Conservation (phyloP, 2,797 vertebrate genomes). For the Sebastes cheni region DNA sequence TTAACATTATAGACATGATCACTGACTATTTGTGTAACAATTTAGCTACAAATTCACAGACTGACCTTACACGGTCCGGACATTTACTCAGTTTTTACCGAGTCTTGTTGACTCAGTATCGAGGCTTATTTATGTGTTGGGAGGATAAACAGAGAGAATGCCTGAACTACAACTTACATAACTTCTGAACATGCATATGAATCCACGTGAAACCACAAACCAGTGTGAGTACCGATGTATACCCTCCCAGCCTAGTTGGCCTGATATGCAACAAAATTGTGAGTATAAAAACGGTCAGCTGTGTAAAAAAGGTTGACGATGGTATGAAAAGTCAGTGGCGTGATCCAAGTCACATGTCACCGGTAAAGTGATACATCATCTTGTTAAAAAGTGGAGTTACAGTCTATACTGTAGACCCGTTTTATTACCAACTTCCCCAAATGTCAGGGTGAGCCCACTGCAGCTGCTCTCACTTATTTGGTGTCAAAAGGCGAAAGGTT, state of each 20-base stretch:
- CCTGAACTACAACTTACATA: neutral
- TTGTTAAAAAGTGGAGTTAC: neutral
- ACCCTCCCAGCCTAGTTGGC: too few species aligned
- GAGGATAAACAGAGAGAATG: neutral
- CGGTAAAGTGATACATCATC: neutral
- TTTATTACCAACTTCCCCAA: constrained; percentile 32
- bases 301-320: too few species aligned
- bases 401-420: neutral
- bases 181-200: too few species aligned
- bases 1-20: too few species aligned
- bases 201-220: neutral
- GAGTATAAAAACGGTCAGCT: too few species aligned
- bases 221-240: too few species aligned
- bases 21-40: too few species aligned
- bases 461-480: constrained; percentile 51
- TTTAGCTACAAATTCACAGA: too few species aligned
- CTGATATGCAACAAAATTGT: neutral
- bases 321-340: too few species aligned
- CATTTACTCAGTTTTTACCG: too few species aligned
- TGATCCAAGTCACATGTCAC: neutral
- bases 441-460: constrained; percentile 34
- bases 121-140: neutral
- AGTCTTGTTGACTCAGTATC: neutral
- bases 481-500: constrained; percentile 61
- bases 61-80: too few species aligned